A percentile compares a stretch with the other conserved stretches of the same genome.
These are phyloP conservation scores for Rhabdornis inornatus DNA, from an alignment of 2,113 vertebrate genomes.

Conservation along the genomic window DNA sequence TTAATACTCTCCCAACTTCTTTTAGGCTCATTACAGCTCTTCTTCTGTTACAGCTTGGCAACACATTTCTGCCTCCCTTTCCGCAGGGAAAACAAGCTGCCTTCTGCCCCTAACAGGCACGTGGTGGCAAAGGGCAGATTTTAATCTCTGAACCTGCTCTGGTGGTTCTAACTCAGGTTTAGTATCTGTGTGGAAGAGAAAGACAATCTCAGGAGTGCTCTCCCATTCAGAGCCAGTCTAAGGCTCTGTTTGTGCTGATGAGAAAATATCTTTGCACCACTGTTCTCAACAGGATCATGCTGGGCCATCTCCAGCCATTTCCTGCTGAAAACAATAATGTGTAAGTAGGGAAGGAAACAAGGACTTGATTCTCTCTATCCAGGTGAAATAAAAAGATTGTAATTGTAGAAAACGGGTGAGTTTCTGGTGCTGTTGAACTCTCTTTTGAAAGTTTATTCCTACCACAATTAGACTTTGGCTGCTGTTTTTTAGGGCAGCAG, in stretches of 20 bases:
- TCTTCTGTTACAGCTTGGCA: slow-evolving; percentile 26
- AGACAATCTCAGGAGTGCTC: neutral
- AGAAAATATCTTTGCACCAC: neutral
- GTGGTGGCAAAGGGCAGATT: neutral
- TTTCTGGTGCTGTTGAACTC: neutral
- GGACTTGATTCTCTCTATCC: neutral
- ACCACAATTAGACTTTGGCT: neutral
- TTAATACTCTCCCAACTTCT: neutral
- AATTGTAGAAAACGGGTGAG: neutral
- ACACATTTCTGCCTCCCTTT: neutral
- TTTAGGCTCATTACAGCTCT: slow-evolving; percentile 15
- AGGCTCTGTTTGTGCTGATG: neutral
- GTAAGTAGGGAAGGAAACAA: neutral
- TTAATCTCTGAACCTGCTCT: neutral
- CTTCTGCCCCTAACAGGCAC: neutral
- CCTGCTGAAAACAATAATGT: neutral
- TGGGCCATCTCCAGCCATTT: neutral
- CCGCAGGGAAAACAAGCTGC: neutral
- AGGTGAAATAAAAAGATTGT: neutral
- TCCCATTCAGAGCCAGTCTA: neutral
- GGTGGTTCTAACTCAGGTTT: neutral
- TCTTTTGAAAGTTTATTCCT: neutral
- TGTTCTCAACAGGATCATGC: neutral
- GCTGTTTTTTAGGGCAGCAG: neutral
- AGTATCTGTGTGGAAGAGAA: neutral